Evolutionary conservation across 1,140 invertebrate species (phyloP), one percentile per base, ranked within the genome.

Genomic region (Meloidogyne chitwoodi): DNA sequence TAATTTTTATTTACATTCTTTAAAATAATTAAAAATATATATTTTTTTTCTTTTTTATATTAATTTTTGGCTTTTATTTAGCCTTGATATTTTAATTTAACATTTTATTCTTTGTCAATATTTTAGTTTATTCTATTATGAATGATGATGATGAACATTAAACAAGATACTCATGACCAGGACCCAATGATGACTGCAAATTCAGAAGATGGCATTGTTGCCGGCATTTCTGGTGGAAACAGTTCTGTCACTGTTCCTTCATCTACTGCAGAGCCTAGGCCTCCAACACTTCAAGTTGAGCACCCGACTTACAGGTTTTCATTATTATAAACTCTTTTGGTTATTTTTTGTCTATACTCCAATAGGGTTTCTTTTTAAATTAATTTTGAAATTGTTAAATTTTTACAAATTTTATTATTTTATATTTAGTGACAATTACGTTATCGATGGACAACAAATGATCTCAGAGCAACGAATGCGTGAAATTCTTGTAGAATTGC

Each of bases 401-500:
- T n/a, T n/a, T n/a, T n/a, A n/a, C n/a, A n/a, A n/a, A n/a, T n/a
- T 38, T 38, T 8, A 8, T 6, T 38, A 8, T 10, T 38, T 38
- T 10, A 38, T 8, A 38, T 38, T 38, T 8, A 73, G 70, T n/a
- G 70, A 73, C 19, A 73, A 73, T 31, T 73, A 73, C 44, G 70
- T 56, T 27, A 56, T 73, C 14, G 70, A 73, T n/a, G 70, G 70
- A 24, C 70, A 73, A 24, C 70, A 62, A 26, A 73, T 73, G 70
- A 73, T 73, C 56, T 73, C 70, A 26, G 70, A 73, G 44, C 34
- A 61, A 64, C 41, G 70, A 64, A 85, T 87, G 77, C 83, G 84
- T 29, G n/a, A 75, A 31, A 80, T 86, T 68, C 76, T 86, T 19
- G 71, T 86, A 44, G 86, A 87, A 44, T 71, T 86, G 64, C 85